Conservation (phyloP, 2,888 invertebrate genomes). For the Orchesella flavescens region DNA sequence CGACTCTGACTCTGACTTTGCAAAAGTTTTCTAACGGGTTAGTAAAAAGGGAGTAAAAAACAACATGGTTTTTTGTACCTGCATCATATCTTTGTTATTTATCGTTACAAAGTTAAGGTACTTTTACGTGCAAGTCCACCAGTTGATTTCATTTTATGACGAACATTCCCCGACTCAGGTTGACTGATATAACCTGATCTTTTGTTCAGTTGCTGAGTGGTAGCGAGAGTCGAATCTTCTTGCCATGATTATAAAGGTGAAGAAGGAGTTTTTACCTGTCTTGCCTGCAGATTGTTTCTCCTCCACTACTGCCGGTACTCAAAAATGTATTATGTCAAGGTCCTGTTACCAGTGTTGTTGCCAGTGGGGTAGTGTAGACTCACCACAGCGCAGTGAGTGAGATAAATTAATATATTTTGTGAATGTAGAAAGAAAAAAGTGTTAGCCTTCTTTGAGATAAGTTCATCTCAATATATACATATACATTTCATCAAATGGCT, state of each 20-base stretch:
- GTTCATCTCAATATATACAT: too few species aligned
- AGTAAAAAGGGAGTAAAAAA: too few species aligned
- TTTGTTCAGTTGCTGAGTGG: background rate
- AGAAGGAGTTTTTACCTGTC: background rate
- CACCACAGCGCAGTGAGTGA: background rate
- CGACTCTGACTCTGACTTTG: too few species aligned
- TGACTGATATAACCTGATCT: conserved; percentile 1
- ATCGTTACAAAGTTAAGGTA: too few species aligned
- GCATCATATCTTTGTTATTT: too few species aligned
- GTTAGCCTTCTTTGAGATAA: too few species aligned
- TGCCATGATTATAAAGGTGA: background rate
- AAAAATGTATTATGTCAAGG: conserved; percentile 23
- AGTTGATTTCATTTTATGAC: too few species aligned
- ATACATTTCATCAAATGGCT: conserved; percentile 29
- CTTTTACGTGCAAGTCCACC: too few species aligned
- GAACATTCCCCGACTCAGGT: background rate
- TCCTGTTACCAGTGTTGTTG: conserved; percentile 24
- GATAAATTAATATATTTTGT: background rate
- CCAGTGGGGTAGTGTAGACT: background rate
- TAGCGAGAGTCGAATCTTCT: background rate
- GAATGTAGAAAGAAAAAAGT: background rate
- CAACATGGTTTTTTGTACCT: too few species aligned
- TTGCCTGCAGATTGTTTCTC: background rate
- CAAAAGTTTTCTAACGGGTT: too few species aligned
- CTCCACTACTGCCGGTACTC: background rate